Evolutionary conservation across 37 sponge, comb jelly and placozoan species (phyloP), one percentile per base, ranked within the genome.

Genomic region (Chondrilla cf. caribensis): DNA sequence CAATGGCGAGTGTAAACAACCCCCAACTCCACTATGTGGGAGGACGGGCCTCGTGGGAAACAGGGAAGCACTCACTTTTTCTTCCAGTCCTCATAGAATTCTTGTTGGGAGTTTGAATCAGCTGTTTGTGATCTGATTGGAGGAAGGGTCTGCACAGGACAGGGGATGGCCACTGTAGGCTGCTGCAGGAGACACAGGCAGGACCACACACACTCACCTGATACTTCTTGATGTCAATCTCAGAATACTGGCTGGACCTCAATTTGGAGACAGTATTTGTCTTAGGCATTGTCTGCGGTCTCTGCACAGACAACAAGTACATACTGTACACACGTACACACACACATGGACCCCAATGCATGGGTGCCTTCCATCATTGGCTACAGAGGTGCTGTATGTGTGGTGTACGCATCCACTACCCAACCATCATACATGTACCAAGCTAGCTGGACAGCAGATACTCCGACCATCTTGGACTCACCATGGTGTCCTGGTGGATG

Each of bases 211-310:
- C 24, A 37, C 44, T 8, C 14, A 73, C 76, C 43, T 73, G 76
- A 25, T 73, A 73, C 25, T 39, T 37, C 76, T 42, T 73, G 25
- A 73, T 73, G 43, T 73, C 76, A 5, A 37, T 22, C 38, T 73
- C 76, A 4, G 76, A 73, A 43, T 7, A 24, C 17, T 43, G 25
- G 21, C 44, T 73, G 71, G 83, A 71, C n/a, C 21, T 21, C 26
- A 68, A 40, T 57, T 68, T 57, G 21, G 41, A 19, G 37, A 70
- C n/a, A 25, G 72, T 18, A n/a, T 70, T 70, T n/a, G 67, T 11
- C 40, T 68, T 82, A 37, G 83, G 83, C 71, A 57, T 82, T 18
- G 72, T 71, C 58, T 82, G 55, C n/a, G 83, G 83, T 26, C 83
- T 31, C 67, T 31, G 64, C 22, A 19, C 57, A 55, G 17, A 17